phyloP scores from a whole-genome alignment of 2,113 vertebrate genomes.

The Sebastes schlegelii region DNA sequence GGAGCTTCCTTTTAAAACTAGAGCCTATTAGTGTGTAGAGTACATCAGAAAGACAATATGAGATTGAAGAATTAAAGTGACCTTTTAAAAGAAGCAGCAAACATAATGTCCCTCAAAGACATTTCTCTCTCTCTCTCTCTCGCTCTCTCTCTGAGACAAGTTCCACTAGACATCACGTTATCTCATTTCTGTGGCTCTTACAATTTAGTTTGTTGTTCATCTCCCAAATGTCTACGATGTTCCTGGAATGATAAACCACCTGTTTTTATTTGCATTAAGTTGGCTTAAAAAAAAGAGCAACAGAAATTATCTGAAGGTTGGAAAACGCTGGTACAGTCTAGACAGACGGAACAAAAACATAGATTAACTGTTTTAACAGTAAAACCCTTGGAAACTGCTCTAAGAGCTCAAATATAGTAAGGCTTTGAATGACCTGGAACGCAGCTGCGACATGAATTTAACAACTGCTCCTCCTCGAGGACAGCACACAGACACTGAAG shows the following conservation, averaged over 20 bases:
- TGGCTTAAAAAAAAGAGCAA: conserved; percentile 67
- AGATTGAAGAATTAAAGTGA: conserved; percentile 85
- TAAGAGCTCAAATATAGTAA: conserved; percentile 82
- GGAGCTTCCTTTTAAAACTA: conserved; percentile 62
- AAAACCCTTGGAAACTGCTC: conserved; percentile 79
- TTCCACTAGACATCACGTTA: conserved; percentile 73
- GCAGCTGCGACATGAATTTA: conserved; percentile 55
- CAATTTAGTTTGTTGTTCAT: conserved; percentile 60
- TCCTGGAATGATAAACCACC: conserved; percentile 64
- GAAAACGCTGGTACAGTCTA: conserved; percentile 69
- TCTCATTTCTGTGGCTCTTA: conserved; percentile 71
- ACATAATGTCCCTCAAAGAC: conserved; percentile 79
- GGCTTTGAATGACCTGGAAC: conserved; percentile 74
- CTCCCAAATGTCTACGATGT: conserved; percentile 68
- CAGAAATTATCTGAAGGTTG: conserved; percentile 64
- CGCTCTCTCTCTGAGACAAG: conserved; percentile 71
- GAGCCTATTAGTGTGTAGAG: conserved; percentile 55
- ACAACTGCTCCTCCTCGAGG: conserved; percentile 69
- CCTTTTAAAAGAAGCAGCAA: conserved; percentile 86
- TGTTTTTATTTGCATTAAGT: conserved; percentile 66
- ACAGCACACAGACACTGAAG: conserved; percentile 60
- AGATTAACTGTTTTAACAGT: conserved; percentile 87
- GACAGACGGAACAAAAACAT: conserved; percentile 70
- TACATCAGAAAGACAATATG: conserved; percentile 75
- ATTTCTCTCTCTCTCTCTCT: conserved; percentile 63